Conservation (phyloP, 2,797 vertebrate genomes). For the Cynopterus sphinx region DNA sequence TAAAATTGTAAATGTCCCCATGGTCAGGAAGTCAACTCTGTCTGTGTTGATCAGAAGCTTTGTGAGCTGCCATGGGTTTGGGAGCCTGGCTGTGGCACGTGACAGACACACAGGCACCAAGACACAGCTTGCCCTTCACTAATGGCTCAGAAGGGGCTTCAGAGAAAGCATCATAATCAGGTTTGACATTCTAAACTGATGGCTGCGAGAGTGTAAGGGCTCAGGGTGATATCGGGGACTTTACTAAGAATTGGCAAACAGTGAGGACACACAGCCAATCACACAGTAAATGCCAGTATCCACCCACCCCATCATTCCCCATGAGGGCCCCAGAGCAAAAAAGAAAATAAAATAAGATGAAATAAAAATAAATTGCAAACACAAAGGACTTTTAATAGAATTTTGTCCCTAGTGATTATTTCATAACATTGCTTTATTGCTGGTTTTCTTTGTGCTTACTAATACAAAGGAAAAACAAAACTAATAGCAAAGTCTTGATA, state of each 20-base stretch:
- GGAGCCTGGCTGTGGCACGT: not conserved
- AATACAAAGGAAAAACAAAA: not conserved
- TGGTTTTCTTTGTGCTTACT: not conserved
- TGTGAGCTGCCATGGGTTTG: constrained; percentile 32
- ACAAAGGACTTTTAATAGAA: not conserved
- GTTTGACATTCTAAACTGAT: constrained; percentile 79
- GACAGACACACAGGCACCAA: constrained; percentile 26
- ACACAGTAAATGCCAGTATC: constrained; percentile 56
- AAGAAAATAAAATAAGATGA: not conserved
- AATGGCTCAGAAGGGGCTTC: constrained; percentile 75
- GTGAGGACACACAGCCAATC: constrained; percentile 66
- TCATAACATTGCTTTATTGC: not conserved
- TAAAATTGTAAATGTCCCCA: not conserved
- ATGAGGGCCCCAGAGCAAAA: not conserved
- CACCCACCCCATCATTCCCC: not conserved
- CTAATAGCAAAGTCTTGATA: not conserved
- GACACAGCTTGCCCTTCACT: constrained; percentile 75
- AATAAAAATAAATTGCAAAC: not conserved
- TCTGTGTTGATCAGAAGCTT: not conserved
- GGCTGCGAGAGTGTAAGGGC: constrained; percentile 80
- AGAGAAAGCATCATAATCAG: constrained; percentile 72
- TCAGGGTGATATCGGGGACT: constrained; percentile 71
- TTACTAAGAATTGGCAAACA: constrained; percentile 82
- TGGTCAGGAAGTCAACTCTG: not conserved
- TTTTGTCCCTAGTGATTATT: not conserved